Evolutionary conservation across 2,888 invertebrate genomes (phyloP), one percentile per base, ranked within the genome.

Genomic region (Eurytoma californica): DNA sequence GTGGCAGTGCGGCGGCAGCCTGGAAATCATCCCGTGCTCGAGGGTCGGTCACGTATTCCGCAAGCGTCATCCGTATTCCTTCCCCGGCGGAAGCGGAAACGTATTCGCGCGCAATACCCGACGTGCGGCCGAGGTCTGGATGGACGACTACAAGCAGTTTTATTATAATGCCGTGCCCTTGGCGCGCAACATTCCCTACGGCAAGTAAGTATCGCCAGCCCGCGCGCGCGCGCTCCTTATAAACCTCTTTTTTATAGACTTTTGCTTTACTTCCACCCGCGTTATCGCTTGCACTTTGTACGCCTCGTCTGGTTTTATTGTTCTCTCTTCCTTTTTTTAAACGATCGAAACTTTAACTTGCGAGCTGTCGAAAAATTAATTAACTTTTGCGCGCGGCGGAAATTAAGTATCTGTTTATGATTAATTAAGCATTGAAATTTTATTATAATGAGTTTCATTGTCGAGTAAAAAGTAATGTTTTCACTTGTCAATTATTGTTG

Each of bases 101-200:
- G 98, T 99, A 28, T 98, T 98, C 91, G 97, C 98, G 0, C 93
- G 96, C 88, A 99, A 99, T 91, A 99, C 98, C 0, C 92, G 98
- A 76, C 92, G 99, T 83, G 98, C 98, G 0, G 99, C 99, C 0
- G 99, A 99, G 91, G 99, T 99, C 14, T 99, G 99, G 99, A 98
- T 99, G 98, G 99, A 98, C 88, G 97, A 98, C 82, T 99, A 97
- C 91, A 99, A 99, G 90, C 95, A 97, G 86, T 96, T 96, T 88
- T 99, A 99, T 91, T 98, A 98, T 88, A 93, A 95, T 77, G 95
- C 98, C 1, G 98, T 99, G 83, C 97, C 97, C 69, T 90, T 97
- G 77, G 97, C 97, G 18, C 95, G 95, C 88, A 96, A 95, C 88
- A 95, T 97, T 83, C 95, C 96, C 73, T 97, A 94, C 89, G 97